A percentile compares a stretch with the other conserved stretches of the same genome.
These are phyloP conservation scores for Ectropis crepuscularia DNA, from an alignment of 2,888 invertebrate species.

Conservation along the genomic window DNA sequence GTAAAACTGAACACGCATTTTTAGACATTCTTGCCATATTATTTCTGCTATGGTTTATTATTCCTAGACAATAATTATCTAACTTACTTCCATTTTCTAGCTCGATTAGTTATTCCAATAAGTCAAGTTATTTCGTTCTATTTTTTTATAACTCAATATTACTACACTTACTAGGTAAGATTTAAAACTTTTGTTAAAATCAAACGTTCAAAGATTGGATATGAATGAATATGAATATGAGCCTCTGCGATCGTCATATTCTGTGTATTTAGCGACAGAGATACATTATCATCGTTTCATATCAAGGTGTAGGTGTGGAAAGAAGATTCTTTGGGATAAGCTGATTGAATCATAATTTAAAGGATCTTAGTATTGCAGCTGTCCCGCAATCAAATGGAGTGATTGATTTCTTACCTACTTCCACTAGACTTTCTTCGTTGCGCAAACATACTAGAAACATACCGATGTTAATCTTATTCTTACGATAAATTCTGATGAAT, in stretches of 20 bases:
- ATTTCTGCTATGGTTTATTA: no score
- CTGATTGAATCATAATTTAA: slow-evolving; percentile 19
- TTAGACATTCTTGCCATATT: no score
- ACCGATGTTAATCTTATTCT: slow-evolving; percentile 10
- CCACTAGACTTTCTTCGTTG: slow-evolving; percentile 8
- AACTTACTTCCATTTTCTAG: no score
- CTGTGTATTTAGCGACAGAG: slow-evolving; percentile 1
- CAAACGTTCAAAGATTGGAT: no score
- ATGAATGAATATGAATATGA: background rate
- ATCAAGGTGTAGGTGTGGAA: slow-evolving; percentile 15
- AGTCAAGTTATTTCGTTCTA: no score
- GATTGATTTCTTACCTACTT: slow-evolving; percentile 13
- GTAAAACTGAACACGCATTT: no score
- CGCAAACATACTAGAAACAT: slow-evolving; percentile 1
- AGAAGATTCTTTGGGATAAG: slow-evolving; percentile 7
- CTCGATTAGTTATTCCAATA: no score
- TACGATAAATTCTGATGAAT: background rate
- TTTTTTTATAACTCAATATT: no score
- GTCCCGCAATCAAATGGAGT: slow-evolving; percentile 14
- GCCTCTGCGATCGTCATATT: slow-evolving; percentile 1
- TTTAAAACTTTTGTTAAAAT: background rate
- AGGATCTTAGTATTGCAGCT: slow-evolving; percentile 12
- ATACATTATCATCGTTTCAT: slow-evolving; percentile 9
- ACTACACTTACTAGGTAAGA: no score
- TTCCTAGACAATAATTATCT: no score